Evolutionary conservation across 2,113 vertebrate genomes (phyloP).

Genomic region (Crotalus horridus): DNA sequence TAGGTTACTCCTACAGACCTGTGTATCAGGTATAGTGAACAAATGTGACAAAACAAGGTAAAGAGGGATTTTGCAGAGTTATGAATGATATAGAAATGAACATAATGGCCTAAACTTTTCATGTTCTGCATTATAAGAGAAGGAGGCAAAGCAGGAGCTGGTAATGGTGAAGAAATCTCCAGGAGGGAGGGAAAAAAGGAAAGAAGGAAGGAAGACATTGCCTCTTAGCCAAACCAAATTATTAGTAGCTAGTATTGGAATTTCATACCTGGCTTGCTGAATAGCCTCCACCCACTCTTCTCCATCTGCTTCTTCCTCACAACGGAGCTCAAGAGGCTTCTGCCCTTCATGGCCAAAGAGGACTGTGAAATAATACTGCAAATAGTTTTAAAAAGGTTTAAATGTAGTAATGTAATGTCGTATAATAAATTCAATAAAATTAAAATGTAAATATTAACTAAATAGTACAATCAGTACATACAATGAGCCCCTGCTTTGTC

Average conservation of each 20-base stretch:
- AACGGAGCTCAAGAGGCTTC: slow-evolving; percentile 93
- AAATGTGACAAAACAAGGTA: background rate
- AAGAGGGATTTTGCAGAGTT: background rate
- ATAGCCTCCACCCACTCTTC: slow-evolving; percentile 97
- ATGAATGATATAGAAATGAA: background rate
- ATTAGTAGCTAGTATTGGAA: background rate
- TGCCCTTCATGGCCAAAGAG: slow-evolving; percentile 96
- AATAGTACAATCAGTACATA: background rate
- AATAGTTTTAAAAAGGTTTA: slow-evolving; percentile 37
- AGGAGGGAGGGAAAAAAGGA: background rate
- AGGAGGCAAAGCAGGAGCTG: background rate
- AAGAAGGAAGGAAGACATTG: background rate
- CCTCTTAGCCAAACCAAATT: background rate
- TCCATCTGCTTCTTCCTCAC: slow-evolving; percentile 89
- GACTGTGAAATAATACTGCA: slow-evolving; percentile 92
- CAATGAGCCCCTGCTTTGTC: background rate
- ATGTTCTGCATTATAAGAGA: background rate
- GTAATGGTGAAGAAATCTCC: background rate
- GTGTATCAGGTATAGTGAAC: background rate
- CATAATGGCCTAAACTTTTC: background rate
- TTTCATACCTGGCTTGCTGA: slow-evolving; percentile 91
- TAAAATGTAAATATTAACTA: background rate
- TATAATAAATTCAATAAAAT: background rate
- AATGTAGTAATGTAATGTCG: background rate
- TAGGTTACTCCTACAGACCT: background rate